Base-by-base conservation (phyloP, 2,888 invertebrate genomes). In the Apamea epomidion region DNA sequence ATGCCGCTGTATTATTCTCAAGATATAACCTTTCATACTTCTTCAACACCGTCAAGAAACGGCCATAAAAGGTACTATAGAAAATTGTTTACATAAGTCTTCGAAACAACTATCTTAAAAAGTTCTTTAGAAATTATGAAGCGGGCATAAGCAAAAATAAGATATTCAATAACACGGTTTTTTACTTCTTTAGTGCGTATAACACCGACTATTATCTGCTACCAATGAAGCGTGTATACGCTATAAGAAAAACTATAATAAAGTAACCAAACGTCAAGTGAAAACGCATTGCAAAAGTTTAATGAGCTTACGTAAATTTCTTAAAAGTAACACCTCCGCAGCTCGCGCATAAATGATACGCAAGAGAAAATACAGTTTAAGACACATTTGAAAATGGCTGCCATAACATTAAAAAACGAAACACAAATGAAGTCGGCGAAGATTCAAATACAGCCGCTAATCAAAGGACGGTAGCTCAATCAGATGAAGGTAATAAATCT, bases 401-500 rank as follows among this genome's bases (percentile, higher is more conserved):
- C 64, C 77, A 70, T 75, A 83, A 84, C 80, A 91, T 82, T 78
- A 84, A 83, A 88, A 54, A 87, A 88, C 76, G 67, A 87, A 91
- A 90, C 87, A 91, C 89, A 89, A 92, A 92, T 92, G 86, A 92
- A 93, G 92, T 90, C 91, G 87, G 89, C 89, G 85, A 89, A 90
- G 88, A 90, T 89, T 90, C 87, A 91, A 91, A 91, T 91, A 93
- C 92, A 88, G 90, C 92, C 91, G 93, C 95, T 96, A 95, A 96
- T 95, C 95, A 95, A 93, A 92, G 93, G 94, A 94, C 96, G 93
- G 96, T 96, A 95, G 96, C 95, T 95, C 94, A 93, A 94, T 93
- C 92, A 92, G 94, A 95, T 93, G 94, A 90, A 86, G 80, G 86
- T 90, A 84, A 95, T 97, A 95, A 96, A 96, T 96, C 95, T 95